Evolutionary conservation across 2,888 invertebrate species (phyloP).

Genomic region (Leucoma salicis): DNA sequence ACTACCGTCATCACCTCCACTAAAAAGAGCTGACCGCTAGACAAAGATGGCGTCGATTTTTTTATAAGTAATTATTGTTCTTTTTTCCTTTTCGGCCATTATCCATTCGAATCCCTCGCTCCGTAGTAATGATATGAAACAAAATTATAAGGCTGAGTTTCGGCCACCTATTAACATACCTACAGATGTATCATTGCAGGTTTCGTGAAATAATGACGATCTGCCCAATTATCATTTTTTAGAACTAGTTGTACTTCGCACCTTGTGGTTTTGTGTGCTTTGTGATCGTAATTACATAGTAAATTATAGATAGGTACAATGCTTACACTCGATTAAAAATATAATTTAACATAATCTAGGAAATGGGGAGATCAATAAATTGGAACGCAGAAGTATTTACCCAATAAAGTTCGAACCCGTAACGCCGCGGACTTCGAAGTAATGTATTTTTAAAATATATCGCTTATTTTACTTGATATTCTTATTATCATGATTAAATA

Average conservation of each 20-base stretch:
- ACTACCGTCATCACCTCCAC: constrained; percentile 35
- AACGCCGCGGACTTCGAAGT: no score
- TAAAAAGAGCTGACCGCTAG: constrained; percentile 45
- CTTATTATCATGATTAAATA: no score
- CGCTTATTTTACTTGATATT: no score
- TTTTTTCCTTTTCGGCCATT: constrained; percentile 63
- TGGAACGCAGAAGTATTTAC: no score
- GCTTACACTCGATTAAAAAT: neutral
- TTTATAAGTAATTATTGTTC: constrained; percentile 59
- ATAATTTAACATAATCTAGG: no score
- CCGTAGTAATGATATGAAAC: constrained; percentile 71
- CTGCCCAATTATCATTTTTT: constrained; percentile 27
- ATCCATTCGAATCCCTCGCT: constrained; percentile 56
- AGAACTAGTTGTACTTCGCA: neutral
- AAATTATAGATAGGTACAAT: neutral
- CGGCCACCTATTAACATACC: constrained; percentile 72
- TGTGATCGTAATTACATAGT: neutral
- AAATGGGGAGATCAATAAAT: no score
- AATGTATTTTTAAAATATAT: no score
- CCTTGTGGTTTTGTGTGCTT: constrained; percentile 2
- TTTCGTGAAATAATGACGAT: constrained; percentile 45
- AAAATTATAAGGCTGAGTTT: constrained; percentile 71
- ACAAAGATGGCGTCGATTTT: constrained; percentile 52
- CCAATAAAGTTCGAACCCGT: no score
- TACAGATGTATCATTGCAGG: constrained; percentile 63